Evolutionary conservation across 2,113 vertebrate genomes (phyloP), one percentile per base, ranked within the genome.

Genomic region (Engraulis encrasicolus): DNA sequence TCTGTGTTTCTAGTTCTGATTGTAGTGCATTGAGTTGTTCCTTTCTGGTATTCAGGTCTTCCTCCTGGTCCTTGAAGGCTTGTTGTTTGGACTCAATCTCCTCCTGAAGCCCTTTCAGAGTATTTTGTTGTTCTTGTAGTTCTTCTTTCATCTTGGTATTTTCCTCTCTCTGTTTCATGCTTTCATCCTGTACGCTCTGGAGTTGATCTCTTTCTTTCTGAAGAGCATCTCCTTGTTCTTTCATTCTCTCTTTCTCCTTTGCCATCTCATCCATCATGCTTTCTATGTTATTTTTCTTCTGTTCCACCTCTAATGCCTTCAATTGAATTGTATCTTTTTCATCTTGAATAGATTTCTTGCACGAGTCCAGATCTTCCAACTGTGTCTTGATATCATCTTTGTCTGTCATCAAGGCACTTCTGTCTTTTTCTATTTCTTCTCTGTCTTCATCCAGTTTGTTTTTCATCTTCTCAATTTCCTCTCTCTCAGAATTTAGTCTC

Each of bases 161-260:
- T 20, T 79, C 34, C 49, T 82, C 40, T 7, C 0, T 82, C 12
- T 85, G 81, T 19, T n/a, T 49, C 45, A 78, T 37, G 2, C 79
- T 11, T 71, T 83, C 45, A 12, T 11, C 0, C 5, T 90, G 50
- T 9, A 90, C 1, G 37, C 14, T 15, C 45, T 82, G 23, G 12
- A 78, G 54, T 45, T 83, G 38, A 84, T 84, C 40, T 78, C n/a
- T 82, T 3, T 83, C 17, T 37, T 82, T 71, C 14, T 84, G 78
- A 0, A 38, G 37, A 23, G 78, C 38, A 11, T 36, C 11, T 37
- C 11, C 12, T 37, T 78, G 34, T 79, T 79, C 78, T 45, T 48
- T 45, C 50, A 54, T 5, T 20, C 50, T 54, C 18, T 20, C 11
- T 45, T 36, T 85, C 48, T 85, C 34, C n/a, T 17, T 58, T 50